Conservation (phyloP, 2,888 invertebrate species). For the Drosophila kanekoi region DNA sequence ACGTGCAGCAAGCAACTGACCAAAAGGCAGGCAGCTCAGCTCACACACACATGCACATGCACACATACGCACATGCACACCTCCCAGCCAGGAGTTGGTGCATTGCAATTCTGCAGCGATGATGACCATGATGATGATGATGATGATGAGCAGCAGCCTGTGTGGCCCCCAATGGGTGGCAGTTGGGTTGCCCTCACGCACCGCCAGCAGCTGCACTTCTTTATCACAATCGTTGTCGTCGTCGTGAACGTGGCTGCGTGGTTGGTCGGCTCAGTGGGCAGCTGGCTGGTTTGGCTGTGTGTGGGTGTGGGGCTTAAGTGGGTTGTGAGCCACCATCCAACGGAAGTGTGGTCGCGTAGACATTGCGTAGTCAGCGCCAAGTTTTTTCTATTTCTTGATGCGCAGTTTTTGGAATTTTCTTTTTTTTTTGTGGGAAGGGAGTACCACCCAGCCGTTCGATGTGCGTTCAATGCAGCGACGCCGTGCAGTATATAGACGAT, state of each 20-base stretch:
- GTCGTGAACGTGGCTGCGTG: constrained; percentile 56
- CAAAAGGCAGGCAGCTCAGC: constrained; percentile 32
- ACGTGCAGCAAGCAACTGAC: constrained; percentile 79
- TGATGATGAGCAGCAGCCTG: constrained; percentile 42
- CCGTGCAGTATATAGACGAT: constrained; percentile 53
- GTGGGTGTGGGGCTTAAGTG: constrained; percentile 17
- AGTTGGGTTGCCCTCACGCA: constrained; percentile 20
- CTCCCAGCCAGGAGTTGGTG: constrained; percentile 38
- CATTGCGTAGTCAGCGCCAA: constrained; percentile 72
- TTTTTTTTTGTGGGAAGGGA: constrained; percentile 21
- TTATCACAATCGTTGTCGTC: constrained; percentile 40
- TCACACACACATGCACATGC: constrained; percentile 1
- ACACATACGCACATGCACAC: too few species aligned
- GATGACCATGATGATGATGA: constrained; percentile 35
- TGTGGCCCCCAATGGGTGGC: constrained; percentile 27
- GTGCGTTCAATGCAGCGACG: constrained; percentile 52
- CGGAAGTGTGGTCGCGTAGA: constrained; percentile 76
- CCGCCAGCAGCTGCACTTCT: constrained; percentile 62
- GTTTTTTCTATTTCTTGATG: constrained; percentile 76
- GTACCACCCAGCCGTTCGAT: constrained; percentile 10
- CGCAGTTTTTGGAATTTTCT: constrained; percentile 18
- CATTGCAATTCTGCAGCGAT: constrained; percentile 48
- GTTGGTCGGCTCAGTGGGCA: constrained; percentile 63
- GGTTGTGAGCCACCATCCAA: constrained; percentile 21
- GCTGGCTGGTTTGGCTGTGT: constrained; percentile 21